Percentiles rank a stretch among this genome's conserved stretches.
Conservation (phyloP, 2,888 invertebrate genomes). For the Pterostichus madidus region DNA sequence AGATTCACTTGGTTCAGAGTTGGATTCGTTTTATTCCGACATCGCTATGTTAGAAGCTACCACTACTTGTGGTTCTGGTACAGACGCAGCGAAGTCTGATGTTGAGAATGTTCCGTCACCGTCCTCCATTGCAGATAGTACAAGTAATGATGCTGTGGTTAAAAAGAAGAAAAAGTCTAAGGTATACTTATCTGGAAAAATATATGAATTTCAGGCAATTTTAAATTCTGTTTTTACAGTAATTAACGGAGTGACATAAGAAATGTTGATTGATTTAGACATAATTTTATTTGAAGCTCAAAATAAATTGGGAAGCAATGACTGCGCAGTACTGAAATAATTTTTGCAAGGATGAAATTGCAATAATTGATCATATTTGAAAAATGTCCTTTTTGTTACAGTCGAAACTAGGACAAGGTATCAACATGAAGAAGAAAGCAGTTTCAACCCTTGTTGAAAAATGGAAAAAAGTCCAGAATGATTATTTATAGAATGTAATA, state of each 20-base stretch:
- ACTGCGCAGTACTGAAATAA: too few species aligned
- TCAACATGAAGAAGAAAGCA: constrained; percentile 84
- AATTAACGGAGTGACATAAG: too few species aligned
- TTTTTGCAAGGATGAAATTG: too few species aligned
- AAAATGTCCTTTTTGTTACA: constrained; percentile 73
- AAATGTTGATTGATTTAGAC: too few species aligned
- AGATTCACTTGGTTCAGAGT: constrained; percentile 74
- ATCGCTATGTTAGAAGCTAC: constrained; percentile 79
- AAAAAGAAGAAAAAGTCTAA: constrained; percentile 78
- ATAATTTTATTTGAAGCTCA: too few species aligned
- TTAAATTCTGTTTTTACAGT: neutral
- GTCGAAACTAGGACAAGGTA: constrained; percentile 80
- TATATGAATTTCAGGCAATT: constrained; percentile 15
- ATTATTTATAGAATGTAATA: constrained; percentile 71
- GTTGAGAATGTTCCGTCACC: constrained; percentile 53
- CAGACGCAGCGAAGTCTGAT: constrained; percentile 51
- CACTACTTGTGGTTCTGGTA: constrained; percentile 66
- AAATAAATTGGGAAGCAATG: too few species aligned
- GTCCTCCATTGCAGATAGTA: constrained; percentile 68
- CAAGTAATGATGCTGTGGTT: constrained; percentile 70
- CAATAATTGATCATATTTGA: too few species aligned
- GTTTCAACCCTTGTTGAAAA: constrained; percentile 85
- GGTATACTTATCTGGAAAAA: constrained; percentile 69
- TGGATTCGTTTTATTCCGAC: constrained; percentile 82
- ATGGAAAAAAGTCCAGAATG: constrained; percentile 85